Evolutionary conservation across 1,140 invertebrate genomes (phyloP), one percentile per base, ranked within the genome.

Genomic region (Heliconius eleuchia): DNA sequence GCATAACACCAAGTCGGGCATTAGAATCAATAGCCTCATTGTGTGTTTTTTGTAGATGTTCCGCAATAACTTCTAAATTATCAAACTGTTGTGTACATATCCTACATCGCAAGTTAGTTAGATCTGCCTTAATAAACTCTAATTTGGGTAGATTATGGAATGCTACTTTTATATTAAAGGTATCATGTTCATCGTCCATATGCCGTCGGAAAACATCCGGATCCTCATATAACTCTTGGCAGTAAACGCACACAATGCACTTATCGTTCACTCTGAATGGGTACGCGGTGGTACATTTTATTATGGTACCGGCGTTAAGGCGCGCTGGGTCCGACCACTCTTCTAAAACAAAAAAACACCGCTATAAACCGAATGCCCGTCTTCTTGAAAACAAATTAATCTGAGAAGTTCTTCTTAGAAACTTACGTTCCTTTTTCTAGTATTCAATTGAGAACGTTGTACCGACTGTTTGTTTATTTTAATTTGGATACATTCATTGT

Each of bases 231-330:
- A 91, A 74, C 73, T 94, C 92, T 71, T 92, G 88, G 84, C 92
- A 94, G 87, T 91, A 94, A 60, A 94, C 91, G 87, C 92, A 94
- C 73, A 93, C 82, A 85, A 94, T 91, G 46, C 86, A 88, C 76
- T 92, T 94, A 86, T 92, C 91, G 83, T 92, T 92, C 27, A 94
- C 90, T 50, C 91, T 76, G 83, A 94, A 94, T 23, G 92, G 92
- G 75, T 92, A 92, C 34, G 91, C 91, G 50, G 92, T 92, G 11
- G 91, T 89, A 84, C 84, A 84, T 74, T 86, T 86, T 55, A 94
- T 81, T 57, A 94, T 88, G 13, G 84, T 85, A 77, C 89, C 88
- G 74, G 92, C 92, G 86, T 94, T 94, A 72, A 83, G 79, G 70
- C 92, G 86, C 85, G 90, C 84, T 71, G 90, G 86, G 82, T 94